A percentile compares a stretch with the other conserved stretches of the same genome.
These are phyloP conservation scores for Lasioglossum pauxillum DNA, from an alignment of 2,888 invertebrate species.

Conservation along the genomic window DNA sequence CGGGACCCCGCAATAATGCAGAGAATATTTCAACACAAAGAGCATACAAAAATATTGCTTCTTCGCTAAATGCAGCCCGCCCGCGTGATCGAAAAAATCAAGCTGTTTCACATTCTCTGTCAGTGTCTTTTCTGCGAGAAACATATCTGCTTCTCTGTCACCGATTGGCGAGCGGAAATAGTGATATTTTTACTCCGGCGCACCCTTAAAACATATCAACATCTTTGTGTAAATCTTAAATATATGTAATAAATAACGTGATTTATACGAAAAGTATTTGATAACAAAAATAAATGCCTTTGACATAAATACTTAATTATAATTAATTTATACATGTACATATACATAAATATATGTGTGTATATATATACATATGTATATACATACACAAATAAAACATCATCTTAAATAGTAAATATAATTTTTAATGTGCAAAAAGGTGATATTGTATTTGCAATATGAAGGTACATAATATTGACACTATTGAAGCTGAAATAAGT, in stretches of 20 bases:
- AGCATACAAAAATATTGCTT: no score
- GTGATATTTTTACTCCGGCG: rapidly evolving
- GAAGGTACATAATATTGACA: conserved; percentile 40
- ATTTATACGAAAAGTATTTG: conserved; percentile 38
- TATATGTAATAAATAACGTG: conserved; percentile 57
- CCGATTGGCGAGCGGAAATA: rapidly evolving
- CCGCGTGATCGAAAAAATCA: no score
- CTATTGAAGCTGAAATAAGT: conserved; percentile 34
- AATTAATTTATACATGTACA: conserved; percentile 14
- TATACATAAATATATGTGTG: neutral
- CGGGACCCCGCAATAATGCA: no score
- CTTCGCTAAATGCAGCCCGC: no score
- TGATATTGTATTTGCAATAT: conserved; percentile 50
- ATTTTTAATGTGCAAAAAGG: conserved; percentile 35
- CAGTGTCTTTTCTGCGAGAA: no score
- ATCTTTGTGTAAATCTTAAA: conserved; percentile 38
- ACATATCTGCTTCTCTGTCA: no score
- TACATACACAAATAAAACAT: conserved; percentile 30
- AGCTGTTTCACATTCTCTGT: no score
- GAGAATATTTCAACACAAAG: no score
- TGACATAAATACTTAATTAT: conserved; percentile 22
- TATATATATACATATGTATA: conserved; percentile 11
- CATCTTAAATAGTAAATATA: conserved; percentile 32
- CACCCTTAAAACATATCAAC: conserved; percentile 9
- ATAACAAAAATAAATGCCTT: conserved; percentile 38